These are phyloP conservation scores for Drosophila busckii DNA, from an alignment of 1,140 invertebrate genomes.

Conservation along the genomic window DNA sequence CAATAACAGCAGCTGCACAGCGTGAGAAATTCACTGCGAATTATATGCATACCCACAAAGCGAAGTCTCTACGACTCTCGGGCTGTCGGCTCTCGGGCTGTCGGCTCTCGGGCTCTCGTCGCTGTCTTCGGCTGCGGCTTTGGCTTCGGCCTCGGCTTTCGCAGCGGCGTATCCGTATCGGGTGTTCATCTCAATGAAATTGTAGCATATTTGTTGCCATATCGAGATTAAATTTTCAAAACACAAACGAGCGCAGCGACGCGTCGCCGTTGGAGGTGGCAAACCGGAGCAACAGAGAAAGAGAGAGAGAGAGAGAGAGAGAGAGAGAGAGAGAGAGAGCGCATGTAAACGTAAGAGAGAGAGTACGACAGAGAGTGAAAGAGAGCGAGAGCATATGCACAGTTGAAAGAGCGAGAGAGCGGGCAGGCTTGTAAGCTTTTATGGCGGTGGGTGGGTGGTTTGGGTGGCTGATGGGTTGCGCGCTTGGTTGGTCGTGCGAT, in stretches of 20 bases:
- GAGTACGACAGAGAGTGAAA: conserved; percentile 3
- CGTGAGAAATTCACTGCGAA: conserved; percentile 69
- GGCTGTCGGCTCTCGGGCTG: background rate
- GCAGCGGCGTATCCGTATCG: conserved; percentile 57
- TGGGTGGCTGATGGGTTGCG: conserved; percentile 38
- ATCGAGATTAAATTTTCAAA: conserved; percentile 78
- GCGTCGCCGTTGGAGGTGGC: conserved; percentile 25
- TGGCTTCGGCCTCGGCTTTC: background rate
- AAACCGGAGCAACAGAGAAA: conserved; percentile 17
- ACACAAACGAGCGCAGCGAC: conserved; percentile 68
- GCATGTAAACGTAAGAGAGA: conserved; percentile 18
- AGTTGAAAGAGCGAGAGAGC: conserved; percentile 35
- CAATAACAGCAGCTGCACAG: conserved; percentile 57
- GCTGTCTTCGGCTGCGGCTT: conserved; percentile 12
- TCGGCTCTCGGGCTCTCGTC: conserved; percentile 8
- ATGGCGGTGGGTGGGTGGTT: conserved; percentile 46
- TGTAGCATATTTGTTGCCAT: conserved; percentile 77
- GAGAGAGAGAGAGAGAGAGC: conserved; percentile 1
- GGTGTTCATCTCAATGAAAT: conserved; percentile 77
- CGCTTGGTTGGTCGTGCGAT: conserved; percentile 64
- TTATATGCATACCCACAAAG: conserved; percentile 46
- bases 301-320: background rate
- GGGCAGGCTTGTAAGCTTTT: conserved; percentile 66
- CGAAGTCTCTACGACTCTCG: conserved; percentile 2
- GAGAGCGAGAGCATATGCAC: conserved; percentile 1